A percentile compares a stretch with the other conserved stretches of the same genome.
phyloP scores from a whole-genome alignment of 2,113 vertebrate genomes.

The Carassius carassius region DNA sequence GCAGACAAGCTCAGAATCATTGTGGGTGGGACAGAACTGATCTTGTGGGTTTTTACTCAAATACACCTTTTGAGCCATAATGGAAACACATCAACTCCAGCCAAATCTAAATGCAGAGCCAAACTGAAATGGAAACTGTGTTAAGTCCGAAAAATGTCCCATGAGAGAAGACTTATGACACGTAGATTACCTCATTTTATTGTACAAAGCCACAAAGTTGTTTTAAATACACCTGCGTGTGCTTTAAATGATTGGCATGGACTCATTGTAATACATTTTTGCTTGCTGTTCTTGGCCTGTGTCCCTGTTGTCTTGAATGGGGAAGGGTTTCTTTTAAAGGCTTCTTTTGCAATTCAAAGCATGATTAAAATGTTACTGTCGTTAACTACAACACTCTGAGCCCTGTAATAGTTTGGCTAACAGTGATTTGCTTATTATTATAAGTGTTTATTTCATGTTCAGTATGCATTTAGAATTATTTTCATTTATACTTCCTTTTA shows the following conservation, averaged over 20 bases:
- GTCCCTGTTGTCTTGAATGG: constrained; percentile 68
- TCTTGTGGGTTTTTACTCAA: constrained; percentile 16
- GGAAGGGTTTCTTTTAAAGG: constrained; percentile 68
- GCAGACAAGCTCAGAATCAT: constrained; percentile 20
- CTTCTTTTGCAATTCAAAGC: constrained; percentile 56
- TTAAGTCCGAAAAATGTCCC: constrained; percentile 61
- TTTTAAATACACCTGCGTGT: constrained; percentile 71
- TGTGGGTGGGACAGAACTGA: constrained; percentile 16
- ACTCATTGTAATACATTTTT: constrained; percentile 70
- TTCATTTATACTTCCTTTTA: neutral
- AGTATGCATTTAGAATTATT: neutral
- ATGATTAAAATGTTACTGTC: constrained; percentile 71
- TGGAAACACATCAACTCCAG: constrained; percentile 61
- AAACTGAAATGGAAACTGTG: constrained; percentile 69
- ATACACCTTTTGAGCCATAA: constrained; percentile 52
- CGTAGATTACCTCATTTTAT: constrained; percentile 68
- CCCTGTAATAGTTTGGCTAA: constrained; percentile 67
- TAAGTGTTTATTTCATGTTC: neutral
- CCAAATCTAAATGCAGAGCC: constrained; percentile 58
- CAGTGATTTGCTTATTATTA: constrained; percentile 50
- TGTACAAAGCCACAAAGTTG: constrained; percentile 59
- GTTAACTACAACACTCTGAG: constrained; percentile 67
- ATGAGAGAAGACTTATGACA: constrained; percentile 59
- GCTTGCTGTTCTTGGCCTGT: constrained; percentile 73
- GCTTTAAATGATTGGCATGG: constrained; percentile 73